A percentile compares a stretch with the other conserved stretches of the same genome.
These are phyloP conservation scores for Brotogeris chrysoptera DNA, from an alignment of 2,797 vertebrate genomes.

Conservation along the genomic window DNA sequence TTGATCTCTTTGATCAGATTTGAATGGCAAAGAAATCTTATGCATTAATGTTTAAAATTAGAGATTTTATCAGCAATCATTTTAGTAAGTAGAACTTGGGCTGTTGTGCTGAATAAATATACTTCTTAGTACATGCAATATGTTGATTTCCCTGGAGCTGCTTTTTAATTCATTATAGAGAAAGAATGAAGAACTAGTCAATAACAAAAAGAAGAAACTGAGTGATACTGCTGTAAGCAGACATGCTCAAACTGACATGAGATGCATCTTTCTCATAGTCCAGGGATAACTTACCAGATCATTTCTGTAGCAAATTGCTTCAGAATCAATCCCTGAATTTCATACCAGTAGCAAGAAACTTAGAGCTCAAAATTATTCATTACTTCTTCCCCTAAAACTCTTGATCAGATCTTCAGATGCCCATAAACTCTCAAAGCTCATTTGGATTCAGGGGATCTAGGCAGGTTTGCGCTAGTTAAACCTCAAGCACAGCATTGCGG, in stretches of 20 bases:
- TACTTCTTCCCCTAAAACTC: background rate
- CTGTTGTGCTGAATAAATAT: conserved; percentile 54
- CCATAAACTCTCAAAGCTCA: background rate
- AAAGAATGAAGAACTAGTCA: conserved; percentile 14
- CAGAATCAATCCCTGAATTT: background rate
- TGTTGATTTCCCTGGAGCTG: conserved; percentile 36
- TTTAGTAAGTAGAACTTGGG: conserved; percentile 44
- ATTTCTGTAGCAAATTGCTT: background rate
- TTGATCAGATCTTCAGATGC: background rate
- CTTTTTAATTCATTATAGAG: conserved; percentile 19
- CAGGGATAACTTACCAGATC: background rate
- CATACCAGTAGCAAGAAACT: background rate
- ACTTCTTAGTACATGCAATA: conserved; percentile 3
- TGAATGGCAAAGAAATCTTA: conserved; percentile 53
- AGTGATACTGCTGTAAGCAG: background rate
- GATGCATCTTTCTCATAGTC: background rate
- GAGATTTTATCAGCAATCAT: conserved; percentile 65
- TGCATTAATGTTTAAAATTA: conserved; percentile 66
- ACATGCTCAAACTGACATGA: background rate
- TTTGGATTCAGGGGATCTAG: background rate
- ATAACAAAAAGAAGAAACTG: background rate
- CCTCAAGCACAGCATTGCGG: background rate
- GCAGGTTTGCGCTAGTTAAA: background rate
- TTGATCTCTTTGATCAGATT: conserved; percentile 65
- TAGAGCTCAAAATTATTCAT: background rate